Conservation (phyloP, 2,888 invertebrate species). For the Tenthredo amoena region DNA sequence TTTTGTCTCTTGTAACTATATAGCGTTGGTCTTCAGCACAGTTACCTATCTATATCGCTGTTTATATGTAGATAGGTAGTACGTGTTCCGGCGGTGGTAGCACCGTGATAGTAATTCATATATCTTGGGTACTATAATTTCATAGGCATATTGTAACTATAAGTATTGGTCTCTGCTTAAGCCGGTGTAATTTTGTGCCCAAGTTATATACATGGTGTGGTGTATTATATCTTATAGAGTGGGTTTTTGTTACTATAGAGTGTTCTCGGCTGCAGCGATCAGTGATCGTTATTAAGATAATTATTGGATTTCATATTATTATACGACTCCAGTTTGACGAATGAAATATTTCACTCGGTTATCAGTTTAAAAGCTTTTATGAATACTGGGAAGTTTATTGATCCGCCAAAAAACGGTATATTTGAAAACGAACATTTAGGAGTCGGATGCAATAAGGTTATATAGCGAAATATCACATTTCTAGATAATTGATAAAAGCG, state of each 20-base stretch:
- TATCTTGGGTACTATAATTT: conserved; percentile 14
- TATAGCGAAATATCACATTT: neutral
- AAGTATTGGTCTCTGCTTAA: conserved; percentile 45
- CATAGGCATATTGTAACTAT: conserved; percentile 42
- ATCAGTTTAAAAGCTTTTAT: conserved; percentile 16
- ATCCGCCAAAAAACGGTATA: neutral
- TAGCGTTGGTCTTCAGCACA: neutral
- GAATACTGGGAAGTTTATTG: neutral
- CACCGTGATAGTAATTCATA: conserved; percentile 40
- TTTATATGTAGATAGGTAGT: too few species aligned
- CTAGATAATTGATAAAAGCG: neutral
- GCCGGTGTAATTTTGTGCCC: conserved; percentile 32
- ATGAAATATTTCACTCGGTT: neutral
- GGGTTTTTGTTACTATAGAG: conserved; percentile 36
- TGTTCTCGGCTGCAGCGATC: neutral
- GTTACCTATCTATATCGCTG: neutral
- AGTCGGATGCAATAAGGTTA: neutral
- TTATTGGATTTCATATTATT: conserved; percentile 11
- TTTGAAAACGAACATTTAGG: neutral
- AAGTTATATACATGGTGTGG: conserved; percentile 10
- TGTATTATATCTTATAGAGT: neutral
- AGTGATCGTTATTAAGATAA: conserved; percentile 24
- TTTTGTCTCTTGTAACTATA: neutral
- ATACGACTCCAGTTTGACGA: neutral
- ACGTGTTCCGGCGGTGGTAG: conserved; percentile 21